Evolutionary conservation across 1,140 invertebrate species (phyloP).

Genomic region (Micrasema minimum): DNA sequence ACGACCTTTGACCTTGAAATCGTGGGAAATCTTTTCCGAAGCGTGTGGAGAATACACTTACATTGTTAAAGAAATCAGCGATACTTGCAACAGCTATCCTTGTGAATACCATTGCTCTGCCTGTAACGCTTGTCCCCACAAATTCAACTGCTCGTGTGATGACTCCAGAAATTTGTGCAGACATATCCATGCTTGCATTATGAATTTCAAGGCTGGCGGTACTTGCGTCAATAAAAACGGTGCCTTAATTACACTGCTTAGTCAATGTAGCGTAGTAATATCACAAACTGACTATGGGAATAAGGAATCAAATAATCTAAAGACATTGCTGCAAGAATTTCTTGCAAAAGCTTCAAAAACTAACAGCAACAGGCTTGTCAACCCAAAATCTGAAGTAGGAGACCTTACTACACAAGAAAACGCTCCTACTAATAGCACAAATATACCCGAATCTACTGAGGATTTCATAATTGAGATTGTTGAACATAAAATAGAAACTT

Average conservation of each 20-base stretch:
- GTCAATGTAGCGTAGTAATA: not conserved
- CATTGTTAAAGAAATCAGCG: too few species aligned
- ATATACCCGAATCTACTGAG: too few species aligned
- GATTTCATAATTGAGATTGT: too few species aligned
- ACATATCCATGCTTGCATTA: slow-evolving; percentile 3
- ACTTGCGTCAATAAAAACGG: not conserved
- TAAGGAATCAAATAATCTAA: not conserved
- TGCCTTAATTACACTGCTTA: not conserved
- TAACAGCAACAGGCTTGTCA: not conserved
- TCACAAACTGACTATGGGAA: not conserved
- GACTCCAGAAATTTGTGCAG: not conserved
- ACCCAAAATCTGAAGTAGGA: not conserved
- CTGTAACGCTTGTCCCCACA: not conserved
- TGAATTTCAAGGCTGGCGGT: not conserved
- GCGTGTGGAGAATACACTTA: too few species aligned
- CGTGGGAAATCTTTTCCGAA: too few species aligned
- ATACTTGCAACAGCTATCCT: too few species aligned
- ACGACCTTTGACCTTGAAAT: not conserved
- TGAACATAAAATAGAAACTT: too few species aligned
- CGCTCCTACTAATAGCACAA: too few species aligned
- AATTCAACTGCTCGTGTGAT: not conserved
- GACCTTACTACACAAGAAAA: too few species aligned
- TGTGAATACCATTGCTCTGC: not conserved
- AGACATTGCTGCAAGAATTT: not conserved
- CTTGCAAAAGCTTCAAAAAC: not conserved